Evolutionary conservation across 2,888 invertebrate genomes (phyloP).

Genomic region (Tenthredo distinguenda): DNA sequence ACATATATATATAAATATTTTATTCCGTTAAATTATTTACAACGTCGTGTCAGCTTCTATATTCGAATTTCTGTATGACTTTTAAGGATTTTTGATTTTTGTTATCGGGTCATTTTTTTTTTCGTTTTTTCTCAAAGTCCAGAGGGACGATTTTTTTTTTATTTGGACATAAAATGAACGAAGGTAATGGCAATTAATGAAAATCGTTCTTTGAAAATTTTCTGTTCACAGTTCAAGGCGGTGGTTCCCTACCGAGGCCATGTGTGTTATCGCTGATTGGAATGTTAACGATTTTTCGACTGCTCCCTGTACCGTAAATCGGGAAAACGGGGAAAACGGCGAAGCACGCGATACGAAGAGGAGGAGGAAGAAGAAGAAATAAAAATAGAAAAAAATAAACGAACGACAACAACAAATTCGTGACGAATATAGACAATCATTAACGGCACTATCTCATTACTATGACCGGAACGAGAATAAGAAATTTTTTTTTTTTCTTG

Average conservation of each 20-base stretch:
- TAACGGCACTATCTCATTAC: slow-evolving; percentile 2
- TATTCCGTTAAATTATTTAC: background rate
- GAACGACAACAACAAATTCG: slow-evolving; percentile 57
- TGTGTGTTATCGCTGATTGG: slow-evolving; percentile 63
- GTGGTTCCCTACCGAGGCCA: slow-evolving; percentile 65
- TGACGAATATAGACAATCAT: slow-evolving; percentile 71
- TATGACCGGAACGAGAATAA: background rate
- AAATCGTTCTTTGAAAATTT: background rate
- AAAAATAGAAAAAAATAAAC: background rate
- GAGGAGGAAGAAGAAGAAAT: background rate
- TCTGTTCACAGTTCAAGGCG: slow-evolving; percentile 73
- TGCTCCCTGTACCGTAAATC: slow-evolving; percentile 30
- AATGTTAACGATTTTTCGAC: slow-evolving; percentile 13
- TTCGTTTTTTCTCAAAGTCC: too few relatives aligned
- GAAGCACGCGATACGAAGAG: background rate
- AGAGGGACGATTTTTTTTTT: too few relatives aligned
- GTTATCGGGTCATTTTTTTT: too few relatives aligned
- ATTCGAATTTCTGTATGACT: too few relatives aligned
- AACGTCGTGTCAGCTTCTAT: background rate
- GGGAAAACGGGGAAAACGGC: background rate
- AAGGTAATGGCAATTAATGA: background rate
- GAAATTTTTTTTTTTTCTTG: too few relatives aligned
- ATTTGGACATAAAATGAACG: too few relatives aligned
- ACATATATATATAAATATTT: background rate
- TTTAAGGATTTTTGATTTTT: too few relatives aligned